Conservation (phyloP, 2,797 vertebrate genomes). For the Enteromius anoplus region DNA sequence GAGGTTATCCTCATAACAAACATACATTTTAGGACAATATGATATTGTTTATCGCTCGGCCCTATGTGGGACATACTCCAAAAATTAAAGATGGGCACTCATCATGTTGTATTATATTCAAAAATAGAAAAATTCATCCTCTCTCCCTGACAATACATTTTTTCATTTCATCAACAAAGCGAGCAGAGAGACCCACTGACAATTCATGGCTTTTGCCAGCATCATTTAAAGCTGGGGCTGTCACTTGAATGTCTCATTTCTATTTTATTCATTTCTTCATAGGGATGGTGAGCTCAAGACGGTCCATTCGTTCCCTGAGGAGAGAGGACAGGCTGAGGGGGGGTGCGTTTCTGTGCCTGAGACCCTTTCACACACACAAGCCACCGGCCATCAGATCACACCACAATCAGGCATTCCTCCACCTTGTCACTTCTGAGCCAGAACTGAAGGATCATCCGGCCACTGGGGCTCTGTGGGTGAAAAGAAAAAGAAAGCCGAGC, state of each 20-base stretch:
- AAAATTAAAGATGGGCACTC: conserved; percentile 11
- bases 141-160: conserved; percentile 48
- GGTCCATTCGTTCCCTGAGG: conserved; percentile 67
- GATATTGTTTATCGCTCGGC: neutral
- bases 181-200: conserved; percentile 72
- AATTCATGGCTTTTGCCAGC: conserved; percentile 75
- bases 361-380: conserved; percentile 68
- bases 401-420: conserved; percentile 74
- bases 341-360: conserved; percentile 42
- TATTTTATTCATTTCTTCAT: conserved; percentile 78
- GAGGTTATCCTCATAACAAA: neutral
- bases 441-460: conserved; percentile 59
- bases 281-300: conserved; percentile 78
- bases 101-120: conserved; percentile 17
- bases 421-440: conserved; percentile 68
- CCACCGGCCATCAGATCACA: conserved; percentile 74
- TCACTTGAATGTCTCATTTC: conserved; percentile 80
- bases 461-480: conserved; percentile 41
- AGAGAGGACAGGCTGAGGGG: conserved; percentile 43
- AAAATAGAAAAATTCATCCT: neutral
- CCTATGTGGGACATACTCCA: neutral
- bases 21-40: neutral
- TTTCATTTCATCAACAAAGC: conserved; percentile 56
- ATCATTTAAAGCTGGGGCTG: conserved; percentile 79
- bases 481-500: conserved; percentile 26